Conservation (phyloP, 2,888 invertebrate genomes). For the Oxytorus armatus region DNA sequence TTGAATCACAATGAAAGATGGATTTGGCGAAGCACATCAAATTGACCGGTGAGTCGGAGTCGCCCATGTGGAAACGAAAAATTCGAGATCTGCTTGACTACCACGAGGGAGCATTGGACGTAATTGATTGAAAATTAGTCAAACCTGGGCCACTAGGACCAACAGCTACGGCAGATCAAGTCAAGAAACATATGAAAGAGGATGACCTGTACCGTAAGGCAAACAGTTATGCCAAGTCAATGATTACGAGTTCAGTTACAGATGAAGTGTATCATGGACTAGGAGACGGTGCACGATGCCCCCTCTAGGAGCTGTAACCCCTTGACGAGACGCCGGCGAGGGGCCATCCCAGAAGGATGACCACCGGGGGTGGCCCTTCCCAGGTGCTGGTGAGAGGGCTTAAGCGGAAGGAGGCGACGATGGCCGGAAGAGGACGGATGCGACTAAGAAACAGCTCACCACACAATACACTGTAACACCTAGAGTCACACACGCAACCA, state of each 20-base stretch:
- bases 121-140: slow-evolving; percentile 71
- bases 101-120: slow-evolving; percentile 75
- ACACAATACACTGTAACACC: too few species aligned
- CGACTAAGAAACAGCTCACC: too few species aligned
- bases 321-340: too few species aligned
- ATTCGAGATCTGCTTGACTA: slow-evolving; percentile 76
- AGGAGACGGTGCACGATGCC: slow-evolving; percentile 75
- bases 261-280: slow-evolving; percentile 71
- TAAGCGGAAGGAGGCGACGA: too few species aligned
- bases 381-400: too few species aligned
- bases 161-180: slow-evolving; percentile 60
- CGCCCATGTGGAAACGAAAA: slow-evolving; percentile 77
- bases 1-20: too few species aligned
- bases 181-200: slow-evolving; percentile 62
- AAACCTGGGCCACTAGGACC: slow-evolving; percentile 69
- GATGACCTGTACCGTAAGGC: slow-evolving; percentile 75
- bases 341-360: too few species aligned
- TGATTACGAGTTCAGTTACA: too few species aligned
- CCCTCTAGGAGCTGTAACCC: too few species aligned
- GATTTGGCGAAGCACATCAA: slow-evolving; percentile 72
- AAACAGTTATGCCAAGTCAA: slow-evolving; percentile 61
- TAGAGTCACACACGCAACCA: too few species aligned
- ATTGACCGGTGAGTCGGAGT: slow-evolving; percentile 72
- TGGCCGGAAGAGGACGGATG: too few species aligned
- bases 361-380: too few species aligned